A percentile compares a stretch with the other conserved stretches of the same genome.
Evolutionary conservation across 2,113 vertebrate genomes (phyloP).

Genomic region (Motacilla alba): DNA sequence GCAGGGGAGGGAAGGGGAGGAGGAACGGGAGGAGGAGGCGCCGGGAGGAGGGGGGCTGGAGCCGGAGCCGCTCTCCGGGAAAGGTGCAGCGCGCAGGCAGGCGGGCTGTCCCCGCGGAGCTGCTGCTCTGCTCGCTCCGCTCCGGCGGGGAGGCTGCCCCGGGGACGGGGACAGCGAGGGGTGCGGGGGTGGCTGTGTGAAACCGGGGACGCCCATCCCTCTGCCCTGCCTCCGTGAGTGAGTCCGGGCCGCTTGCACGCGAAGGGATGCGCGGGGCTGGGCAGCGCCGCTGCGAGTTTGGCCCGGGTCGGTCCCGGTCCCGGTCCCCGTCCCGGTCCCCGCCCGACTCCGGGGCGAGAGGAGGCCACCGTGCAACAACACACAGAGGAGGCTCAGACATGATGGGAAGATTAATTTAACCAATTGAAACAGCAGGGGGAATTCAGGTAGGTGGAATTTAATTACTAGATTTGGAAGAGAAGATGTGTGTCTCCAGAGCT

Average conservation of each 20-base stretch:
- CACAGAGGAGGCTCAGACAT: constrained; percentile 15
- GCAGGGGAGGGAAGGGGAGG: constrained; percentile 10
- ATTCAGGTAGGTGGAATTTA: constrained; percentile 59
- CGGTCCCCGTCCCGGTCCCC: neutral
- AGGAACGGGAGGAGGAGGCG: neutral
- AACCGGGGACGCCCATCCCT: neutral
- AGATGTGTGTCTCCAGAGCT: constrained; percentile 37
- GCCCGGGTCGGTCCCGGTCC: neutral
- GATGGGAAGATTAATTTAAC: constrained; percentile 52
- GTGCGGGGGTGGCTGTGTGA: neutral
- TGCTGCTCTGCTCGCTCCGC: neutral
- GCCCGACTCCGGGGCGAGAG: neutral
- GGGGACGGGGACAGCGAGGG: neutral
- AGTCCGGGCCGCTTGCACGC: neutral
- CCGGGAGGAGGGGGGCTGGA: neutral
- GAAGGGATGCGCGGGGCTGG: neutral
- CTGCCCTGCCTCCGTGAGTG: neutral
- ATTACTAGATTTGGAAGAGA: constrained; percentile 48
- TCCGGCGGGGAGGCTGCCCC: neutral
- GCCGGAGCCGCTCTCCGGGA: neutral
- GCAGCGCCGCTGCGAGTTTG: neutral
- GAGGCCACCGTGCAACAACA: neutral
- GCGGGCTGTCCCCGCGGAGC: too few relatives aligned
- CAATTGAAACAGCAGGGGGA: constrained; percentile 48
- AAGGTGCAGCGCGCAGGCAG: neutral